phyloP scores from a whole-genome alignment of 2,888 invertebrate species.

The Philereme vetulata region DNA sequence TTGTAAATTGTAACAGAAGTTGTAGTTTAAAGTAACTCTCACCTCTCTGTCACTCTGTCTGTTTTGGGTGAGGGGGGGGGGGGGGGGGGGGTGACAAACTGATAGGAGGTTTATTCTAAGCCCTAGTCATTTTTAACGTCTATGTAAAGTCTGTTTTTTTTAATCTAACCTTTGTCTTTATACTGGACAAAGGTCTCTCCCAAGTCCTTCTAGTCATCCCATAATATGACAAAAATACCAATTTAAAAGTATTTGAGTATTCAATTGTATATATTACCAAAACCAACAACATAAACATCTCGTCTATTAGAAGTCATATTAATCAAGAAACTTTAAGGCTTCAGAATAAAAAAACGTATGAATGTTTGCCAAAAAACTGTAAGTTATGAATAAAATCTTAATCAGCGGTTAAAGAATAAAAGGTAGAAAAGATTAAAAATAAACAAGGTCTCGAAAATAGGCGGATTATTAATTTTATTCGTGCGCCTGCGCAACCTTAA shows the following conservation, averaged over 20 bases:
- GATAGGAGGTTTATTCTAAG: no score
- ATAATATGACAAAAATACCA: no score
- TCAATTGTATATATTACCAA: constrained; percentile 11
- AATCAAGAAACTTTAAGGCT: constrained; percentile 31
- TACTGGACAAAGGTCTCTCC: no score
- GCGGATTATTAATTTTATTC: constrained; percentile 77
- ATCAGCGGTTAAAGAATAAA: constrained; percentile 70
- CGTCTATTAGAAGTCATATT: constrained; percentile 28
- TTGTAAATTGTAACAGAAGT: no score
- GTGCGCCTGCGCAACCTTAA: constrained; percentile 55
- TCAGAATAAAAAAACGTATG: constrained; percentile 26
- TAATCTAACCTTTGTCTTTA: no score
- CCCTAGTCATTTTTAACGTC: no score
- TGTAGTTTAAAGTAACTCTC: no score
- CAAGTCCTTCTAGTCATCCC: no score
- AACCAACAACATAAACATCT: constrained; percentile 5
- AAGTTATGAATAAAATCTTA: constrained; percentile 81
- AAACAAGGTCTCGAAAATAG: constrained; percentile 76
- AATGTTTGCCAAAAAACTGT: constrained; percentile 49
- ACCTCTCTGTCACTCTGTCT: no score
- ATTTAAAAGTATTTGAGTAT: not conserved
- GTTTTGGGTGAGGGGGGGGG: no score
- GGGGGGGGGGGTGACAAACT: no score
- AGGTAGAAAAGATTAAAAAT: constrained; percentile 67
- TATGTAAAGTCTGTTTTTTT: no score